Evolutionary conservation across 2,797 vertebrate species (phyloP), one percentile per base, ranked within the genome.

Genomic region (Oreortyx pictus): DNA sequence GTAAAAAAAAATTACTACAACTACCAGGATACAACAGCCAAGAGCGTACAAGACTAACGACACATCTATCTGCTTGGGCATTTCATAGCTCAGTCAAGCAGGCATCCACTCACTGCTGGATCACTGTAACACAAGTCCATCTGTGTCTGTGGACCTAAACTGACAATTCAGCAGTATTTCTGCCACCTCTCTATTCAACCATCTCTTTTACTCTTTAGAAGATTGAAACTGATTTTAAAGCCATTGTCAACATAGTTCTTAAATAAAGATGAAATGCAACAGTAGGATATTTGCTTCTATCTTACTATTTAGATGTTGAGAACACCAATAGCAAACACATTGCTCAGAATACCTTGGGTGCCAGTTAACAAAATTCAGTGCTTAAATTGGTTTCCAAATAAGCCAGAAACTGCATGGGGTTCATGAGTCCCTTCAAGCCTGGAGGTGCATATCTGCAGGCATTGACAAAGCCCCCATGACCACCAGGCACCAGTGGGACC

Each of bases 131-230:
- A 77, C 31, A 67, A 68, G 65, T 78, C 44, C 35, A 47, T 22
- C 50, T 9, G 0, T 72, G 43, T 62, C 60, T 47, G 7, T n/a
- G 35, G 22, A 87, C 73, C 44, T 39, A 4, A 64, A 60, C 1
- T 71, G 61, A 43, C 33, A 80, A 41, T 2, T 66, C n/a, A 82
- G 9, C 61, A 29, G 37, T 8, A 62, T 16, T 87, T 50, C 46
- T 39, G 31, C 43, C 9, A 56, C 31, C n/a, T 80, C 50, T 60
- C 54, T 35, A 23, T 76, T 79, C 75, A 57, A 14, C 6, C 44
- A 68, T 56, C 37, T n/a, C 37, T 93, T 57, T 79, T 86, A 84
- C 33, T 49, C 78, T 12, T 65, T 81, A n/a, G 59, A 82, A 82
- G 49, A 62, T 29, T 71, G 33, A 20, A 82, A 80, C 16, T 24